phyloP scores from a whole-genome alignment of 2,888 invertebrate species.

The Carpatolechia fugitivella region DNA sequence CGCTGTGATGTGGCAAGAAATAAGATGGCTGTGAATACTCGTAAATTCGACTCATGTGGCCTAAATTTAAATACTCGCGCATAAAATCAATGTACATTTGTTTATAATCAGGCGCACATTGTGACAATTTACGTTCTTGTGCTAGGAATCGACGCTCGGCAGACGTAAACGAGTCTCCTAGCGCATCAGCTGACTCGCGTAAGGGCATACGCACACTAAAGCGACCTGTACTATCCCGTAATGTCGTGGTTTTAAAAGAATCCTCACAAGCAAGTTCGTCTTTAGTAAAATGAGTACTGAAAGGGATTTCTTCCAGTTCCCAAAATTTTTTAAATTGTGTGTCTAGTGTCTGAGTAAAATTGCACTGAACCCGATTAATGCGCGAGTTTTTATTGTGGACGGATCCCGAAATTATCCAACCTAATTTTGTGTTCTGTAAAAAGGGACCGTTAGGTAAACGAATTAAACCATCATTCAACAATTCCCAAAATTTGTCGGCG shows the following conservation, averaged over 20 bases:
- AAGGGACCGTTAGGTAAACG: constrained; percentile 13
- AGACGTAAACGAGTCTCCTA: constrained; percentile 4
- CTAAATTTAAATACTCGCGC: constrained; percentile 15
- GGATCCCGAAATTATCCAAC: constrained; percentile 21
- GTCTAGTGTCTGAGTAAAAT: constrained; percentile 16
- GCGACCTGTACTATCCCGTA: constrained; percentile 10
- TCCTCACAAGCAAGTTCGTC: constrained; percentile 17
- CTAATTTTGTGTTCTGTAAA: constrained; percentile 15
- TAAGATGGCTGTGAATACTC: constrained; percentile 17
- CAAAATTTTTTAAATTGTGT: constrained; percentile 19
- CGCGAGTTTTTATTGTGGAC: constrained; percentile 1
- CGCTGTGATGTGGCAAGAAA: constrained; percentile 25
- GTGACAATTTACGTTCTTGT: constrained; percentile 13
- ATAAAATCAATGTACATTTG: constrained; percentile 19
- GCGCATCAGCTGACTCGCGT: no score
- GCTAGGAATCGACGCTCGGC: constrained; percentile 12
- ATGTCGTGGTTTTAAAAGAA: constrained; percentile 16
- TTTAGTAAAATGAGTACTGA: neutral
- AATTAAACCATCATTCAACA: constrained; percentile 5
- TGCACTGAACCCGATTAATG: constrained; percentile 18
- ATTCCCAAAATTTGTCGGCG: no score
- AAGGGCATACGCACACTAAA: constrained; percentile 11
- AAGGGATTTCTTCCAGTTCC: constrained; percentile 20
- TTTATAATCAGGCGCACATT: constrained; percentile 12
- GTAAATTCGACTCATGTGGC: constrained; percentile 22